These are phyloP conservation scores for Donacobius atricapilla DNA, from an alignment of 2,113 vertebrate genomes.

Conservation along the genomic window DNA sequence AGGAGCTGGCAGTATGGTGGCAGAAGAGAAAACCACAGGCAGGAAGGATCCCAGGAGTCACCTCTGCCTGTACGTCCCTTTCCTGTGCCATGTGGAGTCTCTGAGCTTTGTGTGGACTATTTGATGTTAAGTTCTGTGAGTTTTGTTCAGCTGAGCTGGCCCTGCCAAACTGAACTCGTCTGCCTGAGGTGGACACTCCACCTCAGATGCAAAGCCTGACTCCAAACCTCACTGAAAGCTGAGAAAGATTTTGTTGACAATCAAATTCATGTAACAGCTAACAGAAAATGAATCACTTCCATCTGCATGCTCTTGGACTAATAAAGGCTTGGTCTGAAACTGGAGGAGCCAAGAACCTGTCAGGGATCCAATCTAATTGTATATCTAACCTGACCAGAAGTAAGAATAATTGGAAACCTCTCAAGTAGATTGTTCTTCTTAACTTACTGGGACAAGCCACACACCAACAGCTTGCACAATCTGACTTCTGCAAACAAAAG, in stretches of 20 bases:
- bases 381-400: constrained; percentile 48
- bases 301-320: constrained; percentile 12
- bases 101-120: not conserved
- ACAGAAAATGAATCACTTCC: constrained; percentile 45
- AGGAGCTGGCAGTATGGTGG: not conserved
- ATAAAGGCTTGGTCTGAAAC: constrained; percentile 7
- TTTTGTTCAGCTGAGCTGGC: not conserved
- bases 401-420: constrained; percentile 43
- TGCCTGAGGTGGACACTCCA: not conserved
- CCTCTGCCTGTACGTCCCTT: not conserved
- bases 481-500: constrained; percentile 29
- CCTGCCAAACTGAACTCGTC: not conserved
- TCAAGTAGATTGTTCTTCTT: constrained; percentile 32
- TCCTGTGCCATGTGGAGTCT: not conserved
- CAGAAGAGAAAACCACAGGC: not conserved
- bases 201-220: not conserved
- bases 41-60: constrained; percentile 1
- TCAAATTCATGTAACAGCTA: constrained; percentile 8
- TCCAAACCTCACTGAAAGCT: not conserved
- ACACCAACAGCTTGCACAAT: constrained; percentile 12
- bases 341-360: constrained; percentile 40
- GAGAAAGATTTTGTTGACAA: constrained; percentile 31
- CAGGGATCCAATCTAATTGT: constrained; percentile 13
- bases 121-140: not conserved
- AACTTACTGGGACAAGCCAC: not conserved